Base-by-base conservation (phyloP, 2,797 vertebrate species). In the Mormyrus proboscirostris region DNA sequence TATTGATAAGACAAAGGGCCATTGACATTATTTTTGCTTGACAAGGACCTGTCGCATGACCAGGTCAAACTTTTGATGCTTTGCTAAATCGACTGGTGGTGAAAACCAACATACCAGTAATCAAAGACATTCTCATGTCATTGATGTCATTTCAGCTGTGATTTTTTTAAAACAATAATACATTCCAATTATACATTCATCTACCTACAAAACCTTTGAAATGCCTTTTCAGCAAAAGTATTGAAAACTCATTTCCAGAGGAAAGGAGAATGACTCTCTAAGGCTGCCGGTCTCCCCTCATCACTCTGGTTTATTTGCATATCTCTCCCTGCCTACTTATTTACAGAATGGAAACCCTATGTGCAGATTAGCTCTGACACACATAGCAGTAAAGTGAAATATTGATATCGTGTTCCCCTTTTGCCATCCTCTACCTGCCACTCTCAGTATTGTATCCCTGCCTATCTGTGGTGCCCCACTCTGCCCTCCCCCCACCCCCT, bases 341-440 rank as follows among this genome's bases (percentile, higher is more conserved):
- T 91, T 50, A 5, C 89, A 91, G 90, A 86, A 90, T 79, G 89
- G 91, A 94, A 95, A 95, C 49, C 87, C 88, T 88, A 95, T 96
- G 96, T 96, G 95, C 95, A 96, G 96, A 96, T 96, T 92, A 88
- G 38, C 91, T 93, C 92, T 94, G 93, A 93, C 94, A 93, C 92
- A 89, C 4, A 2, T 22, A 25, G 90, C 88, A 90, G 85, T 29
- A 93, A 96, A 94, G 94, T 94, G 94, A 93, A 93, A 93, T 95
- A 94, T 94, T 95, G 95, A 96, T 95, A 95, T 93, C 92, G 51
- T 88, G 93, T 92, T 93, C 92, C 90, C 95, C 93, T 93, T 93
- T 93, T 93, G 92, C 93, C 94, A 93, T 50, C 59, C 92, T 92
- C 89, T 93, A 91, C 92, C 59, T 95, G 94, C 50, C 22, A 93